Base-by-base conservation (phyloP, 2,888 invertebrate genomes). In the Tryphoninae sp. region DNA sequence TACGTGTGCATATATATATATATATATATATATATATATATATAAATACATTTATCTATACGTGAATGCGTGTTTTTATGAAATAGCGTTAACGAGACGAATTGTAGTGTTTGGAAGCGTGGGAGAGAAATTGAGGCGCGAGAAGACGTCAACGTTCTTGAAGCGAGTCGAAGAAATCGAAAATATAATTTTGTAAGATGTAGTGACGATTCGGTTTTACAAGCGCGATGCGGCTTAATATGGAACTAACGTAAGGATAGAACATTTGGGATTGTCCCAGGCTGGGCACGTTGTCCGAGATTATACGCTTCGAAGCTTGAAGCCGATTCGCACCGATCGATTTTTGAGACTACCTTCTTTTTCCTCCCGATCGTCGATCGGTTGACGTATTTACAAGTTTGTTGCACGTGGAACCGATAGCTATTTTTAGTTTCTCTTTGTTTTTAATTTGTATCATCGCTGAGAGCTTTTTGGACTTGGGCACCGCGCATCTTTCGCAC, bases 231-330 rank as follows among this genome's bases (percentile, higher is more conserved):
- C 59, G 65, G 58, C 65, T 59, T 33, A 33, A 33, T 33, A 75
- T 40, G 75, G 71, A 16, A 64, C 59, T 51, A 61, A 80, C 80
- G 80, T 80, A 78, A 58, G 19, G 55, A 75, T 59, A 53, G n/a
- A 7, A 7, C 16, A 33, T 33, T 33, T 40, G 53, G 40, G 40
- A 45, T 72, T 40, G 59, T 59, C 65, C 64, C 33, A 59, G 49
- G 22, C 59, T 33, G 33, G 80, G 80, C 80, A 80, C 80, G 80
- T 80, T 51, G 75, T 65, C 59, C 68, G 64, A 71, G 33, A 65
- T 65, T 78, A 33, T 33, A 65, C 65, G 23, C 58, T 72, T 49
- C 42, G 71, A 69, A 62, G 23, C 62, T 64, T 59, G 64, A 58
- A 65, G 59, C 72, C 71, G 78, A 59, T 78, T 72, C 51, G 11